phyloP scores from a whole-genome alignment of 1,140 invertebrate species.

The Campoletis sonorensis region DNA sequence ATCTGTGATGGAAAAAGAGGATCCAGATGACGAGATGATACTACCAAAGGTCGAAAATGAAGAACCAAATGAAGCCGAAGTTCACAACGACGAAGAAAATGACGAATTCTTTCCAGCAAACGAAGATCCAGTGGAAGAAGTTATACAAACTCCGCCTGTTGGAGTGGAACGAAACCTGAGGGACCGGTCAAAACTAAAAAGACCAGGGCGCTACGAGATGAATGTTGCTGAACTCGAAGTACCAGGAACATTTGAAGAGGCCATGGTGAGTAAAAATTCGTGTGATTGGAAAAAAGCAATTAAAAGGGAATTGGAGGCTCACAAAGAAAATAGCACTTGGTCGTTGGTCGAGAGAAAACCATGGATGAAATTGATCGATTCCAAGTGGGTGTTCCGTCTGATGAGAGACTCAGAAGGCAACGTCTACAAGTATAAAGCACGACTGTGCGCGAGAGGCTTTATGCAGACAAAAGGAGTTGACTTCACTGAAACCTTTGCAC shows the following conservation, averaged over 20 bases:
- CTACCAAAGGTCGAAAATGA: not conserved
- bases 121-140: not conserved
- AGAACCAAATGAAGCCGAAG: not conserved
- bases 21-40: not conserved
- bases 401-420: constrained; percentile 57
- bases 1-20: not conserved
- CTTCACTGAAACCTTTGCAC: constrained; percentile 60
- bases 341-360: constrained; percentile 56
- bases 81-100: not conserved
- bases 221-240: constrained; percentile 19
- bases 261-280: constrained; percentile 34
- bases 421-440: constrained; percentile 47
- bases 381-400: constrained; percentile 65
- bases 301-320: constrained; percentile 59
- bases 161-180: not conserved
- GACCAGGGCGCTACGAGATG: constrained; percentile 21
- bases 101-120: constrained; percentile 10
- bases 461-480: constrained; percentile 60
- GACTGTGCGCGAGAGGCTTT: constrained; percentile 59
- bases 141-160: not conserved
- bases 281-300: constrained; percentile 59
- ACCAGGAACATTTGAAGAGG: constrained; percentile 17
- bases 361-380: constrained; percentile 56
- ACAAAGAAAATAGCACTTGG: constrained; percentile 61
- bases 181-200: not conserved